These are phyloP conservation scores for Spea hammondii DNA, from an alignment of 2,797 vertebrate species.

Conservation along the genomic window DNA sequence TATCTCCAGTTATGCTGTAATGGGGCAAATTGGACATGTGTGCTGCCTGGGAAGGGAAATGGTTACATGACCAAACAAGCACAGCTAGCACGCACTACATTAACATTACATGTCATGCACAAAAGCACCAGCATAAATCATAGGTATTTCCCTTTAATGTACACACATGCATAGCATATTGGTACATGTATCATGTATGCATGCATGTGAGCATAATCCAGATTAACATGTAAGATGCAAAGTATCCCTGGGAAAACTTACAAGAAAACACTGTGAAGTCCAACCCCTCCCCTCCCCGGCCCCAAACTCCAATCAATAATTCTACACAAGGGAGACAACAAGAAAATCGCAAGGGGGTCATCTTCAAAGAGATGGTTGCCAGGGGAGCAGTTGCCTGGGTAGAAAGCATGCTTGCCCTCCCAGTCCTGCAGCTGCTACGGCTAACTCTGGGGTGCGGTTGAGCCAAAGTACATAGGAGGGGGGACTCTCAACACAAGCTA, in stretches of 20 bases:
- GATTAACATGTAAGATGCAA: conserved; percentile 41
- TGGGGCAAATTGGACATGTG: too few species aligned
- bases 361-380: conserved; percentile 75
- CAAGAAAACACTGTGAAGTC: conserved; percentile 51
- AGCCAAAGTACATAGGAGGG: conserved; percentile 29
- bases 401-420: conserved; percentile 63
- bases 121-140: too few species aligned
- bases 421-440: conserved; percentile 48
- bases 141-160: not conserved
- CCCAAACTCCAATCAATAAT: conserved; percentile 72
- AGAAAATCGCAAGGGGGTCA: conserved; percentile 76
- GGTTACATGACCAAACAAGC: too few species aligned
- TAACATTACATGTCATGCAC: too few species aligned
- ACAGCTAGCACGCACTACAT: too few species aligned
- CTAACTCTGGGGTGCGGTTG: conserved; percentile 43
- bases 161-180: conserved; percentile 31
- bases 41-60: too few species aligned
- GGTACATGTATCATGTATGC: conserved; percentile 26
- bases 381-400: conserved; percentile 70
- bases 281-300: conserved; percentile 46
- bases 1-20: too few species aligned
- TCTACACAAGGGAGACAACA: conserved; percentile 72
- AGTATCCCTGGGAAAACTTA: conserved; percentile 53
- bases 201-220: conserved; percentile 16
- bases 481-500: conserved; percentile 18